A percentile compares a stretch with the other conserved stretches of the same genome.
phyloP scores from a whole-genome alignment of 2,888 invertebrate species.

The Aricia artaxerxes region DNA sequence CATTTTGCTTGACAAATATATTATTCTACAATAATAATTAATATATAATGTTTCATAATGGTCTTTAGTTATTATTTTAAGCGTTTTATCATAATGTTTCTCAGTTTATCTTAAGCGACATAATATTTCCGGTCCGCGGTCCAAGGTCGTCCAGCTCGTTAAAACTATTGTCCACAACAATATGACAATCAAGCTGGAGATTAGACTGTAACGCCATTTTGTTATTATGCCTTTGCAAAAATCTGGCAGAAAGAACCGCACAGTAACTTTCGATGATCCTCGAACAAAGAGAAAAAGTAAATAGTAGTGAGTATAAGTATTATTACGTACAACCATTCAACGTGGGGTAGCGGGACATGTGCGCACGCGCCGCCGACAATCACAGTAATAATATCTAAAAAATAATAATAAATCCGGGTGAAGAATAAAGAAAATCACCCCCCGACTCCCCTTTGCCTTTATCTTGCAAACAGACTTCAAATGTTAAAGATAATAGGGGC shows the following conservation, averaged over 20 bases:
- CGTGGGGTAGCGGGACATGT: slow-evolving; percentile 72
- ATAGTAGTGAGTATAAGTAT: slow-evolving; percentile 71
- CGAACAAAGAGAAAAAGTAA: slow-evolving; percentile 60
- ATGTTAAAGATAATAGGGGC: slow-evolving; percentile 80
- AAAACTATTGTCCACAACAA: slow-evolving; percentile 3
- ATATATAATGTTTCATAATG: not conserved
- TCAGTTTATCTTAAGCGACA: slow-evolving; percentile 18
- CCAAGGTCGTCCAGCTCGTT: slow-evolving; percentile 6
- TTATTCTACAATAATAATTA: not conserved
- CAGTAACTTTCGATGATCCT: slow-evolving; percentile 72
- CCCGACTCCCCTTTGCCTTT: slow-evolving; percentile 75
- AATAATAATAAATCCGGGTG: slow-evolving; percentile 81
- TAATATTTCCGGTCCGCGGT: not conserved
- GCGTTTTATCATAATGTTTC: slow-evolving; percentile 8
- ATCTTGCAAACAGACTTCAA: slow-evolving; percentile 79
- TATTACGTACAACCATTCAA: slow-evolving; percentile 62
- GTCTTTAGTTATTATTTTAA: not conserved
- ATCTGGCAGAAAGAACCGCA: slow-evolving; percentile 51
- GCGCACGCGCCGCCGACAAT: slow-evolving; percentile 75
- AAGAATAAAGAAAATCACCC: slow-evolving; percentile 80
- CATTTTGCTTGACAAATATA: not conserved
- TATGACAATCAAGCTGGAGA: not conserved
- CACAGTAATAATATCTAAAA: slow-evolving; percentile 80
- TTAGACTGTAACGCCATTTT: slow-evolving; percentile 5
- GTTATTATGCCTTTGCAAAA: not conserved